Base-by-base conservation (phyloP, 2,888 invertebrate species). In the Blastobasis lacticolella region DNA sequence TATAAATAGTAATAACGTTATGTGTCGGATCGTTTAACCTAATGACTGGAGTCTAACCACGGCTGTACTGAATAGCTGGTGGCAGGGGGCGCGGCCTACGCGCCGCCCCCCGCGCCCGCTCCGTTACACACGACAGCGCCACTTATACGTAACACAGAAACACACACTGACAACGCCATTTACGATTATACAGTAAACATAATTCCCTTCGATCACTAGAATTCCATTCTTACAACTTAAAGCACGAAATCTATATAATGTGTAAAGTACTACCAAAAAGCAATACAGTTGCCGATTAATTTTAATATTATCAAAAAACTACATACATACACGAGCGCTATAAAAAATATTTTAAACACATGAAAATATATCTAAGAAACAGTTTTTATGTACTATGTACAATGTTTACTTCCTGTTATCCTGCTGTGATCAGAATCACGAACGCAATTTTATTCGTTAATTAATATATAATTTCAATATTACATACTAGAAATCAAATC, bases 31-130 rank as follows among this genome's bases (percentile, higher is more conserved):
- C 54, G 57, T 57, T 55, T 75, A 82, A 62, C 58, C 75, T 86
- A 88, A 78, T 83, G 86, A 84, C 86, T 85, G 85, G 79, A 76
- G 76, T 75, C 75, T 85, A 82, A 81, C 81, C 83, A 79, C 76
- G 69, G 69, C 71, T 70, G 69, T 69, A 74, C 53, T 23, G 23
- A 23, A 23, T 23, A 23, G 23, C 23, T 23, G 23, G 23, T 23
- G 23, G 23, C 23, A 23, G 23, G 23, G 23, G 23, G 23, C 23
- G 23, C 3, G 23, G 23, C 23, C 23, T 23, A 23, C 2, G 23
- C 23, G 23, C 23, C 23, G 23, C 23, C 23, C 23, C 23, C 23
- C 23, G 23, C 23, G 23, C 23, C 23, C 23, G 23, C 23, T 23
- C 23, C 23, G 23, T 23, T 23, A 23, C 23, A 1, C 23, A 23